Conservation (phyloP, 2,113 vertebrate species). For the Pedetes capensis region DNA sequence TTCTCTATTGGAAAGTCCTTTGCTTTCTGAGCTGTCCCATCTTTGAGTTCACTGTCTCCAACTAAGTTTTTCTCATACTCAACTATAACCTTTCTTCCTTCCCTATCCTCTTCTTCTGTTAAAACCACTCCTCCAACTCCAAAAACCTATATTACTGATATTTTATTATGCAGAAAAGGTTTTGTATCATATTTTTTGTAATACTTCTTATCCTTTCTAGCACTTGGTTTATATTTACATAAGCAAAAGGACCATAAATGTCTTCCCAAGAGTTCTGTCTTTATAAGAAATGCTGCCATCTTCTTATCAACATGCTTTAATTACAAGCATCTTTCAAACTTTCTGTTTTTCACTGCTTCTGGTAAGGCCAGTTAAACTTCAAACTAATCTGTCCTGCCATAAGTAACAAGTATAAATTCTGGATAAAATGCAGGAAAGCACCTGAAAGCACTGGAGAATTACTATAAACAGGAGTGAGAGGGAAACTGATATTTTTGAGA, state of each 20-base stretch:
- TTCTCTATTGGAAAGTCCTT: not conserved
- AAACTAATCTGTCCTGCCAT: not conserved
- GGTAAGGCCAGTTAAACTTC: not conserved
- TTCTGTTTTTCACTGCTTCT: not conserved
- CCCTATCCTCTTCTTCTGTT: not conserved
- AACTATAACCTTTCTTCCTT: not conserved
- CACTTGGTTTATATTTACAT: not conserved
- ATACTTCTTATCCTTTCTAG: not conserved
- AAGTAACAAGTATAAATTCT: not conserved
- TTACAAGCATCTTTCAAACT: constrained; percentile 31
- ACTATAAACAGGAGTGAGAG: not conserved
- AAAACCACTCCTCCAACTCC: not conserved
- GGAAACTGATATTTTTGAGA: not conserved
- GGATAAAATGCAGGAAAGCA: not conserved
- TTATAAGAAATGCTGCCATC: not conserved
- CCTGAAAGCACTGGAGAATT: not conserved
- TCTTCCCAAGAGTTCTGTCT: not conserved
- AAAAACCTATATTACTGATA: not conserved
- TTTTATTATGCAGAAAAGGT: constrained; percentile 17
- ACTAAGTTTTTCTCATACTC: not conserved
- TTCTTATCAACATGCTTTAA: constrained; percentile 26
- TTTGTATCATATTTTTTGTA: not conserved
- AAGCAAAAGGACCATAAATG: constrained; percentile 17
- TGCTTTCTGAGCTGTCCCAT: not conserved
- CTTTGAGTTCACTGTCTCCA: not conserved